Evolutionary conservation across 53 echinoderm and acorn worm species (phyloP).

Genomic region (Zoroaster sp.): DNA sequence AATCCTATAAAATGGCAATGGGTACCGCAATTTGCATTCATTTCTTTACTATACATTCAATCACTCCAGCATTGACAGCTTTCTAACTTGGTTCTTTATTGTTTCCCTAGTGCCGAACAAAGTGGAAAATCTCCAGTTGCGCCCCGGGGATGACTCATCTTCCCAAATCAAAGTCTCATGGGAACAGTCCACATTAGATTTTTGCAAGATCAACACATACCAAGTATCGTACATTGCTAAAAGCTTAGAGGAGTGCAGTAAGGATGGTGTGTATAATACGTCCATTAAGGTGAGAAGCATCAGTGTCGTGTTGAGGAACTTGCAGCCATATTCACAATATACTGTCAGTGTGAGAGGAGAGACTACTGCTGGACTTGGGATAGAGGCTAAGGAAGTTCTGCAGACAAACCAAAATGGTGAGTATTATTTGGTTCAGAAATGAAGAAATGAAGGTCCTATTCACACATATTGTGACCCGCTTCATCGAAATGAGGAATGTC

Average conservation of each 20-base stretch:
- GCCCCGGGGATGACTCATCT: not conserved
- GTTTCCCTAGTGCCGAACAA: not conserved
- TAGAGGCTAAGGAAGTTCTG: not conserved
- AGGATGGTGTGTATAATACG: not conserved
- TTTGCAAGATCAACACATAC: constrained; percentile 48
- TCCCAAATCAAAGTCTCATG: constrained; percentile 45
- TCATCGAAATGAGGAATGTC: too few relatives aligned
- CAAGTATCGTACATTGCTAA: constrained; percentile 13
- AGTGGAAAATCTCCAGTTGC: not conserved
- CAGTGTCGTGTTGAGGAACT: not conserved
- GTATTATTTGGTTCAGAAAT: too few relatives aligned
- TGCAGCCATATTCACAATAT: constrained; percentile 14
- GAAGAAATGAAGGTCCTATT: too few relatives aligned
- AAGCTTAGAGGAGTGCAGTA: constrained; percentile 4
- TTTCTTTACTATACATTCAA: too few relatives aligned
- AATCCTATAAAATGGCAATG: too few relatives aligned
- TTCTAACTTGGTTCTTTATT: too few relatives aligned
- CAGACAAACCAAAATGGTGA: constrained; percentile 29
- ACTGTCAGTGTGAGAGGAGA: constrained; percentile 5
- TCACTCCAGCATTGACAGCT: too few relatives aligned
- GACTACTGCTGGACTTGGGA: constrained; percentile 16
- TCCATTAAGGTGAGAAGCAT: not conserved
- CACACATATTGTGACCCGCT: too few relatives aligned
- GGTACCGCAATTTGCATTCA: too few relatives aligned
- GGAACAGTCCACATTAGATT: constrained; percentile 17